A percentile compares a stretch with the other conserved stretches of the same genome.
Conservation (phyloP, 2,797 vertebrate genomes). For the Myotis myotis region DNA sequence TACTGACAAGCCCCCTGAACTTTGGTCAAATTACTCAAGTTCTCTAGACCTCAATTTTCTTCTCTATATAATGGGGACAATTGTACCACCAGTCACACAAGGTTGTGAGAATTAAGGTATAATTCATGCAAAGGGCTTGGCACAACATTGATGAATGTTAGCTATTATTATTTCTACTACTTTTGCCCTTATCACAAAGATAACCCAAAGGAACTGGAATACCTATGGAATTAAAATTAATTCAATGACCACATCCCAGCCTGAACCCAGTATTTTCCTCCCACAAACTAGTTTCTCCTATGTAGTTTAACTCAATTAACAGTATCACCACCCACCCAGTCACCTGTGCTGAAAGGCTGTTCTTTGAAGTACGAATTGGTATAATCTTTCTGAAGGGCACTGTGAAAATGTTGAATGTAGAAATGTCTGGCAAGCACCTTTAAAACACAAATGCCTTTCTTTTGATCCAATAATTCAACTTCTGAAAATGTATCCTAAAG, state of each 20-base stretch:
- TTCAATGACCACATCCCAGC: background rate
- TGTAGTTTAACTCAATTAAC: background rate
- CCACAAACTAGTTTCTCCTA: background rate
- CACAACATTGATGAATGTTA: background rate
- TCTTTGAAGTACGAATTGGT: background rate
- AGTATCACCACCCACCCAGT: background rate
- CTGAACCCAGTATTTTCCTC: background rate
- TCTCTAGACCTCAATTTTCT: background rate
- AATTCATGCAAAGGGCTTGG: background rate
- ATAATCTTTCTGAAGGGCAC: constrained; percentile 11
- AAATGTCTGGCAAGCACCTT: background rate
- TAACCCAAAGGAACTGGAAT: background rate
- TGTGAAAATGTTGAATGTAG: background rate
- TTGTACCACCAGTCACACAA: background rate
- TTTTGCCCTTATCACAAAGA: background rate
- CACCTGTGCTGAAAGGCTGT: background rate
- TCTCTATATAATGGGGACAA: background rate
- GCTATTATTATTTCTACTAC: background rate
- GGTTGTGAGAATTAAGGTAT: background rate
- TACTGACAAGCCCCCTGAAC: background rate
- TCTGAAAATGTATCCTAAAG: constrained; percentile 21
- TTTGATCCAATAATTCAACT: constrained; percentile 2
- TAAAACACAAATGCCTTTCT: constrained; percentile 42
- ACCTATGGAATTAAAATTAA: background rate
- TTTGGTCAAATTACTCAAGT: background rate